These are phyloP conservation scores for Charina bottae DNA, from an alignment of 2,113 vertebrate species.

Conservation along the genomic window DNA sequence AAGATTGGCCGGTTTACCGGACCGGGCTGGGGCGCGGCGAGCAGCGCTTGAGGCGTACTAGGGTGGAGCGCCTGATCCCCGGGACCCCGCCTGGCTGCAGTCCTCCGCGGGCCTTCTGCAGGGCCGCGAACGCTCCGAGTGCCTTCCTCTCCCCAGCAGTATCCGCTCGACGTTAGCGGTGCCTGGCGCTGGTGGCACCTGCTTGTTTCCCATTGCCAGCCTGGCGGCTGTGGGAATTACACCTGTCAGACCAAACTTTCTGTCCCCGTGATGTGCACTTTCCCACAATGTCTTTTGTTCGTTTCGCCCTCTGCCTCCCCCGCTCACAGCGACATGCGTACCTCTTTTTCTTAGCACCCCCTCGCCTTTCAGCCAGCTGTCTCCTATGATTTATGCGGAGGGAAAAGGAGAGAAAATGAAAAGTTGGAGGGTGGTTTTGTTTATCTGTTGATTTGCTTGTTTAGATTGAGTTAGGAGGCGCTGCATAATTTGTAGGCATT, in stretches of 20 bases:
- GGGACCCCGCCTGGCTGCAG: neutral
- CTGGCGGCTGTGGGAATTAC: conserved; percentile 73
- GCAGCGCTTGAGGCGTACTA: neutral
- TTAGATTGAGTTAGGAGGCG: conserved; percentile 81
- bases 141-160: conserved; percentile 24
- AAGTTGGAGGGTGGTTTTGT: conserved; percentile 43
- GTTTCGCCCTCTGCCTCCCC: conserved; percentile 21
- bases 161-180: conserved; percentile 35
- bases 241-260: conserved; percentile 79
- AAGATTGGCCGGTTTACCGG: neutral
- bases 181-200: conserved; percentile 69
- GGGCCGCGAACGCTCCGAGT: conserved; percentile 26
- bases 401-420: neutral
- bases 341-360: conserved; percentile 9
- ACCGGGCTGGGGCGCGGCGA: neutral
- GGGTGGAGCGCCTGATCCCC: neutral
- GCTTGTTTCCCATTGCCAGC: conserved; percentile 70
- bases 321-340: neutral
- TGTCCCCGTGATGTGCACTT: conserved; percentile 76
- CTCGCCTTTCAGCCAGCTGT: conserved; percentile 75
- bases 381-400: conserved; percentile 70
- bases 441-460: conserved; percentile 50
- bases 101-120: conserved; percentile 33
- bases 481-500: conserved; percentile 87
- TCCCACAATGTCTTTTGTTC: conserved; percentile 76